Base-by-base conservation (phyloP, 2,113 vertebrate species). In the Ochotona princeps region DNA sequence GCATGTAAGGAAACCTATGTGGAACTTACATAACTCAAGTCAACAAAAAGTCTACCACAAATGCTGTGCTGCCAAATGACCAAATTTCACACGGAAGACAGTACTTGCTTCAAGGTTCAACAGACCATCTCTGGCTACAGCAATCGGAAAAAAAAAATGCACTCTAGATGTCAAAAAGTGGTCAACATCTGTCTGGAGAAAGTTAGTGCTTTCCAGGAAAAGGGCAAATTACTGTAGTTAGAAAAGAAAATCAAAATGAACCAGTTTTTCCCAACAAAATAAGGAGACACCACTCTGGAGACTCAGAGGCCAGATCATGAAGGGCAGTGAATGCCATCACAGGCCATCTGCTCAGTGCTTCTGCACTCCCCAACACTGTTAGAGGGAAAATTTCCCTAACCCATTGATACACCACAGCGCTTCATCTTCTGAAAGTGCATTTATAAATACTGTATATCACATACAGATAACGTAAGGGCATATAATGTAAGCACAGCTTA, bases 201-300 rank as follows among this genome's bases (percentile, higher is more conserved):
- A 75, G 90, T 0, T 80, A n/a, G 65, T 89, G 8, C 25, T 78
- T 81, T 61, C 38, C 49, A 87, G 93, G 20, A 84, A 96, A 87
- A 32, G 91, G 4, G 44, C 69, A 81, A 92, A 81, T 49, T 67
- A 86, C 12, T 70, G 13, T 11, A 85, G 44, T 70, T 32, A 57
- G 30, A 11, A 65, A 91, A 87, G 17, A 78, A 87, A 89, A 93
- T 51, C 54, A 57, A 93, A 76, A 54, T 73, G 67, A 30, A 75
- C 51, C 74, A 88, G 44, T 54, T 85, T 82, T 60, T 89, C n/a
- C 74, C 84, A 96, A 84, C 26, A 69, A 88, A 91, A 79, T 49
- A 26, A 44, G 54, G 23, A 91, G 57, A 69, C 21, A 93, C 66
- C 32, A 61, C 66, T 47, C 89, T 44, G 20, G 51, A 89, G 30